These are phyloP conservation scores for Mythimna ferrago DNA, from an alignment of 2,888 invertebrate genomes.

Conservation along the genomic window DNA sequence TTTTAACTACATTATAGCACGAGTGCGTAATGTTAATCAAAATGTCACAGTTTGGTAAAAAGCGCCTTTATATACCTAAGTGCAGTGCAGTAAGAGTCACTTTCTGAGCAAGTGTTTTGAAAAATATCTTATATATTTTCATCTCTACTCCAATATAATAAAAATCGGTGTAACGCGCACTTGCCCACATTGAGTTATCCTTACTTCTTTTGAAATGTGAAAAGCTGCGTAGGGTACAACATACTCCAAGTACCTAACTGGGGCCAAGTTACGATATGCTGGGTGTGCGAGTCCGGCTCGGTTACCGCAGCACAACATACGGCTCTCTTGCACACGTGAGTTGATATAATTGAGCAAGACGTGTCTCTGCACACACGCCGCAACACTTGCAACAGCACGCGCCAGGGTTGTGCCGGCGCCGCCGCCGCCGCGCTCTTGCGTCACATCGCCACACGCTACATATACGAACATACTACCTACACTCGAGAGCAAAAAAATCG, in stretches of 20 bases:
- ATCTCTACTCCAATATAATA: too few species aligned
- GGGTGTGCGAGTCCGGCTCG: not conserved
- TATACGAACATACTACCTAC: not conserved
- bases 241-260: not conserved
- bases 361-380: not conserved
- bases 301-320: not conserved
- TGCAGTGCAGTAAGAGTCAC: too few species aligned
- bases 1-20: too few species aligned
- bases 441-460: not conserved
- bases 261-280: too few species aligned
- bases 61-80: too few species aligned
- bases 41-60: too few species aligned
- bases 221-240: not conserved
- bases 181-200: too few species aligned
- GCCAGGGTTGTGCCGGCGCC: conserved; percentile 1
- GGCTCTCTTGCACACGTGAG: not conserved
- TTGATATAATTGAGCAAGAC: conserved; percentile 4
- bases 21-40: too few species aligned
- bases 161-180: too few species aligned
- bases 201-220: not conserved
- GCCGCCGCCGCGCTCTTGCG: not conserved
- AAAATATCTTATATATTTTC: too few species aligned
- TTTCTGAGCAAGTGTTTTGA: too few species aligned
- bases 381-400: conserved; percentile 9
- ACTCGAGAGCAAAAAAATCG: too few species aligned